Base-by-base conservation (phyloP, 2,888 invertebrate genomes). In the Philaethria dido region DNA sequence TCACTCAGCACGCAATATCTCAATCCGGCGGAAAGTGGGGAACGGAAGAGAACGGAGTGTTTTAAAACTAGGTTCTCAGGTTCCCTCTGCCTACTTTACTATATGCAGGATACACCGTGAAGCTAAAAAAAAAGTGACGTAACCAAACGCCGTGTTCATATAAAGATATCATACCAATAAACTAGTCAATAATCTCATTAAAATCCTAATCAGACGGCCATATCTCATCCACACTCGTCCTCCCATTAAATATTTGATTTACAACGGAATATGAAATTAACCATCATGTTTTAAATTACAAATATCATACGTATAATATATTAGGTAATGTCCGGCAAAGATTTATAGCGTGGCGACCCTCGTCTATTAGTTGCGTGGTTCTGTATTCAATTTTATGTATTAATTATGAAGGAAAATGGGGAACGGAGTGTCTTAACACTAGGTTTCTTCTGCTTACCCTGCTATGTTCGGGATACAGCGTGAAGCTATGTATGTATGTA, bases 201-300 rank as follows among this genome's bases (percentile, higher is more conserved):
- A 70, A 68, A 70, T 60, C 63, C 66, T 72, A 72, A 72, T 72
- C 72, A 72, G 50, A 59, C 52, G 68, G 64, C 52, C 54, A 61
- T 69, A 66, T 69, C 68, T 71, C 71, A 69, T 69, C 44, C 61
- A 65, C 66, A 62, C 72, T 69, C 61, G 67, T 68, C 69, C 75
- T 73, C 77, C 77, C 76, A 80, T 81, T 82, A 80, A 77, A 76
- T 71, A 59, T 70, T 70, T 84, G 85, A 85, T 85, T 85, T 84
- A 85, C 81, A 68, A 69, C 70, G 73, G 78, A 78, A 81, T 81
- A 78, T 78, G 77, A 81, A 82, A 77, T 82, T 82, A 83, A 82
- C 82, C 80, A 83, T 81, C 77, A 75, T 78, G 78, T 81, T 82
- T 80, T 83, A 83, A 83, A 85, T 85, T 84, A 85, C 83, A 82